phyloP scores from a whole-genome alignment of 1,140 invertebrate genomes.

The Halotydeus destructor region DNA sequence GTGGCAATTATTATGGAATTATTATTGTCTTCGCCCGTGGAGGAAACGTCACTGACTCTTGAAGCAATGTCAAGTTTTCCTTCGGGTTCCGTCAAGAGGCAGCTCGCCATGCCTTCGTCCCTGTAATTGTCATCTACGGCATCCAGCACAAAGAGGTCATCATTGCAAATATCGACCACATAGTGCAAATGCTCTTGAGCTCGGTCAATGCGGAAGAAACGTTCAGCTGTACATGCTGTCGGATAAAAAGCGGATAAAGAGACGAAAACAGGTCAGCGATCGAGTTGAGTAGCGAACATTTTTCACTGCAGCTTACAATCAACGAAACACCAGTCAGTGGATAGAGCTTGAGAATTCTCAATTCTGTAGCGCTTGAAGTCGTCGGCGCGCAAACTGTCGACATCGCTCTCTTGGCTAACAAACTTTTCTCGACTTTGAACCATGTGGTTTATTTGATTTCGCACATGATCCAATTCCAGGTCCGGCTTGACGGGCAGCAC shows the following conservation, averaged over 20 bases:
- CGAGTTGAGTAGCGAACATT: conserved; percentile 1
- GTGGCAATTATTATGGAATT: too few species aligned
- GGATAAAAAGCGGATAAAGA: conserved; percentile 19
- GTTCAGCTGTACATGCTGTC: conserved; percentile 71
- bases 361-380: neutral
- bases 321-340: conserved; percentile 62
- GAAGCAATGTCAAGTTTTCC: too few species aligned
- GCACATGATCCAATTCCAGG: conserved; percentile 54
- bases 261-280: neutral
- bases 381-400: too few species aligned
- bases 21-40: too few species aligned
- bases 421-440: conserved; percentile 29
- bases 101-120: too few species aligned
- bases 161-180: conserved; percentile 63
- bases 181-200: conserved; percentile 85
- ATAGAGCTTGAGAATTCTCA: conserved; percentile 10
- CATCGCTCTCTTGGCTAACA: neutral
- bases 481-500: conserved; percentile 51
- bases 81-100: too few species aligned
- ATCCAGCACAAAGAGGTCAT: conserved; percentile 62
- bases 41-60: too few species aligned
- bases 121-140: conserved; percentile 29
- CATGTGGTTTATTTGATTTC: conserved; percentile 46
- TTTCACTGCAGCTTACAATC: conserved; percentile 45
- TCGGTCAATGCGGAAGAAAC: conserved; percentile 77